Evolutionary conservation across 2,888 invertebrate species (phyloP), one percentile per base, ranked within the genome.

Genomic region (Pteria penguin): DNA sequence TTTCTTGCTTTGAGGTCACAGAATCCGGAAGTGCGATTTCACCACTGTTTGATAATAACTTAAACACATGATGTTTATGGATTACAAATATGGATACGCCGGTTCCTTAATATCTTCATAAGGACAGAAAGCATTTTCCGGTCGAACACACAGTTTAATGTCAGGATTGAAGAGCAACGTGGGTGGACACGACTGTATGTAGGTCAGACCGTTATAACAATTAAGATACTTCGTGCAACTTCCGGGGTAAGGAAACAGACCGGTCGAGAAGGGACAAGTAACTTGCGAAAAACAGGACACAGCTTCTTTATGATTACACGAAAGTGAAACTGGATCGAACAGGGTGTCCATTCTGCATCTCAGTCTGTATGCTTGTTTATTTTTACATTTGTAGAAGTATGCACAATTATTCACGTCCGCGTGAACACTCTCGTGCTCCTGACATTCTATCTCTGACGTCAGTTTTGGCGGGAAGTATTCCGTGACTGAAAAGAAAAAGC

Each of bases 81-180:
- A n/a, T n/a, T n/a, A n/a, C n/a, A n/a, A n/a, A n/a, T n/a, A n/a
- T n/a, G n/a, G 45, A 45, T 45, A 45, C 8, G 18, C 18, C 0
- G 45, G 45, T 14, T 14, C 18, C 18, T 45, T 45, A 14, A 45
- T 18, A 45, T 45, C 18, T 14, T 18, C 18, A 18, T 45, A 18
- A 45, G 45, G 45, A 45, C 84, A 84, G 26, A 75, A 76, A 11
- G 81, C 82, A 5, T 45, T 72, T 0, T 70, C 29, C 8, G 74
- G 71, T 27, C 77, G 57, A 31, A 81, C 80, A 69, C 85, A 82
- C 1, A 72, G 75, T 78, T 81, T 96, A 94, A 68, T 69, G 1
- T 45, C 69, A 1, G 70, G 72, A 55, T 84, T 79, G 45, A 83
- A 84, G 72, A 76, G 76, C 24, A 84, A 62, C n/a, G 70, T 69